Base-by-base conservation (phyloP, 2,888 invertebrate species). In the Dromius quadrimaculatus region DNA sequence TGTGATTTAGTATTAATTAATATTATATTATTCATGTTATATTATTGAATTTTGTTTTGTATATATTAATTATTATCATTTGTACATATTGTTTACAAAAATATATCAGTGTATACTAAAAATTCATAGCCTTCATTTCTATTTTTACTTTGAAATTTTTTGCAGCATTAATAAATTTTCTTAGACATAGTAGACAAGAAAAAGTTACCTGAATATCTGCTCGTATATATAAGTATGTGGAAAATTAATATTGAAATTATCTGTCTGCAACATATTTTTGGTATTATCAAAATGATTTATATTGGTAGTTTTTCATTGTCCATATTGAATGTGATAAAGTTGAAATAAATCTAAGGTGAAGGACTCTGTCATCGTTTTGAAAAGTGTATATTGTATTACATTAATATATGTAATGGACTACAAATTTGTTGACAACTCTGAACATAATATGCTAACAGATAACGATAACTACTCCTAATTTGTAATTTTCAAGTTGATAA, bases 81-180 rank as follows among this genome's bases (percentile, higher is more conserved):
- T 68, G 68, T 68, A 68, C 45, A 68, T 64, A 68, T 68, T 68
- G 68, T 68, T 68, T 68, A 59, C 59, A 43, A 68, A 68, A 68
- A 68, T 68, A 68, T 68, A 68, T 68, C 59, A 19, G 43, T 68
- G 43, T 59, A 59, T 20, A 28, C 54, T 22, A 50, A 34, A 41
- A 41, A 36, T 19, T 19, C n/a, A 57, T 22, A 59, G 68, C 11
- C n/a, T 8, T 68, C 59, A 68, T 68, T 68, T 59, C 28, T 57
- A 66, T 54, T 50, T 65, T 54, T 38, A 41, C 15, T 23, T 38
- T 23, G n/a, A n/a, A n/a, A n/a, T n/a, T 22, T 20, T 63, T 43
- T 34, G 32, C 38, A 23, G 43, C 19, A 19, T 34, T 61, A 11
- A 9, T 4, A 6, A 15, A 23, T 17, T 22, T 23, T 20, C 15